Percentiles rank a stretch among this genome's conserved stretches.
phyloP scores from a whole-genome alignment of 2,888 invertebrate species.

The Sinotaia quadrata region DNA sequence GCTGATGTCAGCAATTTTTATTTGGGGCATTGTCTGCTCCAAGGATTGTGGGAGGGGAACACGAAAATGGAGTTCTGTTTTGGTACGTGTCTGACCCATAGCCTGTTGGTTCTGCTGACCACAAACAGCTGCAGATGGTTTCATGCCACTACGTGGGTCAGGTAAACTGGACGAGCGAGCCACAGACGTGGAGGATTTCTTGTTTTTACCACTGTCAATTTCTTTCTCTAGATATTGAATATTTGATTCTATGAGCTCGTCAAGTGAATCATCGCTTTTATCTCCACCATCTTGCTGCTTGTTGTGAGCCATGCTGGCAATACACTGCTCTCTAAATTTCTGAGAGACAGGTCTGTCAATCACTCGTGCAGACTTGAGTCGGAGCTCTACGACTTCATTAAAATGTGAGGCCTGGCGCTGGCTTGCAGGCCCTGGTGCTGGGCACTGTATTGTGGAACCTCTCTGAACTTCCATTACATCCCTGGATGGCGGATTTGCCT shows the following conservation, averaged over 20 bases:
- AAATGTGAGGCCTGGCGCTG: constrained; percentile 25
- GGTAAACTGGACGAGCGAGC: constrained; percentile 41
- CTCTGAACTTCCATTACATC: constrained; percentile 31
- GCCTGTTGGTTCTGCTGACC: constrained; percentile 4
- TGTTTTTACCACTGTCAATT: constrained; percentile 45
- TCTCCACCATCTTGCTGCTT: neutral
- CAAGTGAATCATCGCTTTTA: constrained; percentile 62
- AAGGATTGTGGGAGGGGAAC: constrained; percentile 21
- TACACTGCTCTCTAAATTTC: constrained; percentile 16
- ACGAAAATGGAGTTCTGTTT: constrained; percentile 32
- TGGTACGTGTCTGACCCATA: neutral
- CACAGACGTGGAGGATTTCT: constrained; percentile 25
- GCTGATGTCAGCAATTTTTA: constrained; percentile 33
- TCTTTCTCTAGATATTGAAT: constrained; percentile 64
- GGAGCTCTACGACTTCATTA: constrained; percentile 39
- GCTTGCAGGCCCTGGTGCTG: neutral
- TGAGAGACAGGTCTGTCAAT: constrained; percentile 33
- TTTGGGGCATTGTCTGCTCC: constrained; percentile 18
- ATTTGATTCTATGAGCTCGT: constrained; percentile 64
- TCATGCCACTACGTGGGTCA: constrained; percentile 26
- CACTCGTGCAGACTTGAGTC: constrained; percentile 32
- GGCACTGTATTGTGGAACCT: constrained; percentile 23
- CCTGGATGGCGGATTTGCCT: constrained; percentile 28
- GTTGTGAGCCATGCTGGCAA: constrained; percentile 15
- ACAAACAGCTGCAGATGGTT: neutral